Base-by-base conservation (phyloP, 2,113 vertebrate genomes). In the Platysteira castanea region DNA sequence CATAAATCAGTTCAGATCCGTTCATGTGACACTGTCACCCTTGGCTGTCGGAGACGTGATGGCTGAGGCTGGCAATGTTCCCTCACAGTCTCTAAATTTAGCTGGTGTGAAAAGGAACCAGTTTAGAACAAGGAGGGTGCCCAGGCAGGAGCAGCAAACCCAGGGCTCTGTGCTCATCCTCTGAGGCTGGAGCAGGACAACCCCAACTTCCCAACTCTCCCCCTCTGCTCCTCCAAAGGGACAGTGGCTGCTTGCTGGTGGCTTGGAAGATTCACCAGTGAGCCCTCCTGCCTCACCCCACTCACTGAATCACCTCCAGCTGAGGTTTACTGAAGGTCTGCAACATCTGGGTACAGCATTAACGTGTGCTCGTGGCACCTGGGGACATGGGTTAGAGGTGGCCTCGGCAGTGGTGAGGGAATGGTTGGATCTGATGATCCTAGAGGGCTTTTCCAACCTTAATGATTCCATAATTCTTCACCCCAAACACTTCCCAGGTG, bases 41-140 rank as follows among this genome's bases (percentile, higher is more conserved):
- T 1, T 14, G 6, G 4, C 5, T 27, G 37, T 6, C 52, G 53
- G 50, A 17, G 12, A 4, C 0, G 31, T 1, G 2, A 19, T 2
- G 69, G 49, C 33, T 10, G 39, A 37, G 53, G 46, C 33, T 54
- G 78, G 10, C 23, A 47, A 46, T 2, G 53, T 24, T 56, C 79
- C 47, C 60, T 15, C 41, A 5, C 31, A 0, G n/a, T 1, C 67
- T 5, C 69, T 13, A 20, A 21, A n/a, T 23, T 23, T 1, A 63
- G n/a, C 16, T 1, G 3, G 13, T 10, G 52, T 15, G 78, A 46
- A 57, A 28, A 78, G 57, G 61, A 69, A 22, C 18, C 68, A 6
- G 53, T n/a, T 64, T 3, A 7, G 56, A 33, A 9, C 0, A 1
- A 47, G 57, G 41, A 44, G 27, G 33, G 44, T 2, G 41, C 30